Conservation (phyloP, 2,797 vertebrate genomes). For the Hemitrygon akajei region DNA sequence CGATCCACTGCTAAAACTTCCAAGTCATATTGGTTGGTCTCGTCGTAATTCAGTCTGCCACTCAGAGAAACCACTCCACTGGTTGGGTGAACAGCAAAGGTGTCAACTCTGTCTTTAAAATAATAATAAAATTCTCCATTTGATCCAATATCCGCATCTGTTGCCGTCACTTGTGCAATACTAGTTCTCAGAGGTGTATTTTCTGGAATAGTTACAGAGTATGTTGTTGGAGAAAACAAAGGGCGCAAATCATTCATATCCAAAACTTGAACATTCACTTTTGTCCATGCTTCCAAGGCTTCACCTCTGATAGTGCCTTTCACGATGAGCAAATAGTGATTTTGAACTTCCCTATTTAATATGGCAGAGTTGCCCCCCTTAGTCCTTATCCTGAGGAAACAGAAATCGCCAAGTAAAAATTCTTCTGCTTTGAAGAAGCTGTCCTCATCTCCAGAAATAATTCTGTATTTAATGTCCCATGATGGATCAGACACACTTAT, state of each 20-base stretch:
- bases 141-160: constrained; percentile 92
- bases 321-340: constrained; percentile 85
- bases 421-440: constrained; percentile 97
- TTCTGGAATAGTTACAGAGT: constrained; percentile 88
- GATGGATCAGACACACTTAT: constrained; percentile 74
- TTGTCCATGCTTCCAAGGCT: constrained; percentile 86
- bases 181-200: constrained; percentile 92
- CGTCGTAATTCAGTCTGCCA: constrained; percentile 77
- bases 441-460: constrained; percentile 90
- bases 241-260: constrained; percentile 97
- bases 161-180: constrained; percentile 93
- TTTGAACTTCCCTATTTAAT: constrained; percentile 92
- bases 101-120: constrained; percentile 86
- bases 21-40: constrained; percentile 79
- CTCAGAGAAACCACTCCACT: constrained; percentile 92
- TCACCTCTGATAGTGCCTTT: constrained; percentile 92
- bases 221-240: constrained; percentile 93
- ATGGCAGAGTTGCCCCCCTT: constrained; percentile 96
- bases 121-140: constrained; percentile 99
- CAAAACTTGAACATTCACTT: constrained; percentile 87
- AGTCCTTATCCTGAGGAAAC: constrained; percentile 92
- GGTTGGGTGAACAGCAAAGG: constrained; percentile 90
- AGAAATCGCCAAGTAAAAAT: constrained; percentile 88
- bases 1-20: constrained; percentile 92
- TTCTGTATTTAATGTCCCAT: constrained; percentile 92